Evolutionary conservation across 2,113 vertebrate species (phyloP).

Genomic region (Cynopterus brachyotis): DNA sequence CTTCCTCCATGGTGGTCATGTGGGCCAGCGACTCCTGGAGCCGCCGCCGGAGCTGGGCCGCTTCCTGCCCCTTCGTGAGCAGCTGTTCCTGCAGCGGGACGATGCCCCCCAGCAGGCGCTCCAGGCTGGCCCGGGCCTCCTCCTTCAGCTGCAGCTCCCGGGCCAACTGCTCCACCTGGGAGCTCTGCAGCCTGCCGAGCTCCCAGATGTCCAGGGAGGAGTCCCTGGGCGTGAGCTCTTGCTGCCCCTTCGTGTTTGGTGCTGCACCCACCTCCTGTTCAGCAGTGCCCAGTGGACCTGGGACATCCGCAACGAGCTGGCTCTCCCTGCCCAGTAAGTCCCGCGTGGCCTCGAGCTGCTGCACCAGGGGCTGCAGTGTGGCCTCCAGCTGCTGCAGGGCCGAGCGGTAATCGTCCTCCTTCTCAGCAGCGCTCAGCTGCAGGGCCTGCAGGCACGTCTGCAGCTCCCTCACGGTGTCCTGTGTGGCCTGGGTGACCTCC

Average conservation of each 20-base stretch:
- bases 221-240: constrained; percentile 79
- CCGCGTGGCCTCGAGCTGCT: constrained; percentile 77
- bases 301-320: constrained; percentile 74
- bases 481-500: constrained; percentile 82
- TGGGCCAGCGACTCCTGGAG: constrained; percentile 85
- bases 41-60: constrained; percentile 86
- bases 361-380: constrained; percentile 72
- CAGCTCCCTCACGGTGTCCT: constrained; percentile 82
- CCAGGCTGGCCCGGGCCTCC: constrained; percentile 81
- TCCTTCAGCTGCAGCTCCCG: constrained; percentile 86
- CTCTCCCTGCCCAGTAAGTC: constrained; percentile 67
- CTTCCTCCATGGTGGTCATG: constrained; percentile 84
- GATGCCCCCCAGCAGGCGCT: constrained; percentile 81
- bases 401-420: constrained; percentile 68
- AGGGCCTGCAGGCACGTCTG: constrained; percentile 81
- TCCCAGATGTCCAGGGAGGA: constrained; percentile 81
- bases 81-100: constrained; percentile 85
- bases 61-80: constrained; percentile 86
- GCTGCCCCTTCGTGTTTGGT: constrained; percentile 80
- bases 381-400: constrained; percentile 76
- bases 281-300: constrained; percentile 75
- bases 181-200: constrained; percentile 76
- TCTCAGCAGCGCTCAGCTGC: constrained; percentile 69
- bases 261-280: constrained; percentile 81
- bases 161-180: constrained; percentile 81